Conservation (phyloP, 2,797 vertebrate genomes). For the Sebastes oblongus region DNA sequence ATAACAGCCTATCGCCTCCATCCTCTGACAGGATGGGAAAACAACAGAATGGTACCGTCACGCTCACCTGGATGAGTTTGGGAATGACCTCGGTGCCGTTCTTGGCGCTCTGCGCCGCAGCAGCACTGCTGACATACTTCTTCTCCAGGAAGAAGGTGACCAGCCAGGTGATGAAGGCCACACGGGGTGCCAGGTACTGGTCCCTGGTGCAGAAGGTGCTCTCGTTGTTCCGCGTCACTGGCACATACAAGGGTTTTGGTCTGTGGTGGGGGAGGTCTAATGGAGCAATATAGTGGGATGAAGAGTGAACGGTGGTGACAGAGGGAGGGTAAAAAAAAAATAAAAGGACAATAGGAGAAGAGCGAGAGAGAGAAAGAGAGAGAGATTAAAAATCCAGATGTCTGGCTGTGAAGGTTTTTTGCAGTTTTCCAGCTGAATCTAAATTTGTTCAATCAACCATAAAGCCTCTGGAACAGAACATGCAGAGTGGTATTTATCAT, state of each 20-base stretch:
- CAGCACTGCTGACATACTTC: slow-evolving; percentile 89
- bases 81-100: slow-evolving; percentile 94
- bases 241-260: slow-evolving; percentile 92
- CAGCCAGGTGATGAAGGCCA: slow-evolving; percentile 98
- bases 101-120: slow-evolving; percentile 85
- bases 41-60: neutral
- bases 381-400: neutral
- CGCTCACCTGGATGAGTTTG: slow-evolving; percentile 92
- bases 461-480: neutral
- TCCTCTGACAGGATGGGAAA: neutral
- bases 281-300: neutral
- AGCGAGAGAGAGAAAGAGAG: neutral
- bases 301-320: neutral
- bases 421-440: neutral
- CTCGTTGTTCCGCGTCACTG: slow-evolving; percentile 90
- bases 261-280: slow-evolving; percentile 93
- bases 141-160: slow-evolving; percentile 99
- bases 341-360: neutral
- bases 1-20: neutral
- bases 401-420: neutral
- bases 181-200: slow-evolving; percentile 94
- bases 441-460: neutral
- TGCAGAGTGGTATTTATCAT: neutral
- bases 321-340: neutral
- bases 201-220: slow-evolving; percentile 94